Base-by-base conservation (phyloP, 35 echinoderm and acorn worm genomes). In the Eucidaris tribuloides region DNA sequence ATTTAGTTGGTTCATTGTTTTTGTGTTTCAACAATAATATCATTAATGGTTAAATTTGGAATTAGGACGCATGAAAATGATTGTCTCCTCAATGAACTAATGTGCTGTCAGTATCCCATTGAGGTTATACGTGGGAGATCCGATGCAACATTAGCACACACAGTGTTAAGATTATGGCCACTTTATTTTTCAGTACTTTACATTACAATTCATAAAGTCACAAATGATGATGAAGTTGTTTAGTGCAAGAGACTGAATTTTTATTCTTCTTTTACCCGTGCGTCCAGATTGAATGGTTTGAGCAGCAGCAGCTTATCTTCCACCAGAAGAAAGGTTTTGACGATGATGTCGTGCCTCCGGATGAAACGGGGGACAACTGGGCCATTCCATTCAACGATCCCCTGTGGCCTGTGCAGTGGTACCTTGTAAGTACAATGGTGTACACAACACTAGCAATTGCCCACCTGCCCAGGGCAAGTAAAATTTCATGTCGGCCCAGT, bases 311-410 rank as follows among this genome's bases (percentile, higher is more conserved):
- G 5, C 42, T 81, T 20, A 62, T 64, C 15, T 29, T 76, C 22
- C 78, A 78, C n/a, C 28, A 22, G 52, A 81, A 87, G 82, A 38
- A 62, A n/a, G 38, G 50, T 13, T n/a, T n/a, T n/a, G 28, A 20
- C 1, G 32, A 78, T 9, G 71, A 72, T 7, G 62, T 86, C 41
- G 82, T 95, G 6, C 27, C 87, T 36, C 92, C 87, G 7, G 87
- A 95, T 65, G 62, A 29, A 27, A 95, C 92, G 1, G 92, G 92
- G 17, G 87, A 86, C 78, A 78, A 95, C 28, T 86, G 71, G 43
- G 65, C 68, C 2, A 66, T 89, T 18, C 77, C 45, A 11, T 95
- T 95, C 65, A 95, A 90, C 35, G 92, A 95, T 61, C 92, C 92
- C 1, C 50, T 76, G 24, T 95, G 71, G 23, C 54, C 43, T n/a